Base-by-base conservation (phyloP, 2,888 invertebrate species). In the Tipula vernalis region DNA sequence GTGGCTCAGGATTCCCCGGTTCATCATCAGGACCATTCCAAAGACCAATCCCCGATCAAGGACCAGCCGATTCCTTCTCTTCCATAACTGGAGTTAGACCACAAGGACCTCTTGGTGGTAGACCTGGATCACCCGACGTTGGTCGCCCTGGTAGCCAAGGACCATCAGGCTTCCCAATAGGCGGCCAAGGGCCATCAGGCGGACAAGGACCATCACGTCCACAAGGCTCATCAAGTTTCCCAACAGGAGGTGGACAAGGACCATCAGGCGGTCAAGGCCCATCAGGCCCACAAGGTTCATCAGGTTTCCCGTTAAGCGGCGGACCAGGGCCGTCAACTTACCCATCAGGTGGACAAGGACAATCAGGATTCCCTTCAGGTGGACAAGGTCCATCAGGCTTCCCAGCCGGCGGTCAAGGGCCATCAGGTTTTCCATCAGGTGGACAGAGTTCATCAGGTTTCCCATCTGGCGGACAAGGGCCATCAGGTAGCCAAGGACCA, bases 121-220 rank as follows among this genome's bases (percentile, higher is more conserved):
- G 90, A 47, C 90, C 90, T 87, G 89, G 90, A 86, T 89, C 90
- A 87, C 89, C 88, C 87, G 89, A 88, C 44, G 89, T 88, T 86
- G 88, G 89, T 86, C 89, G 89, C 88, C 88, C 88, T 86, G 89
- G 89, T 10, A 71, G 87, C 28, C 89, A 89, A 39, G 88, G 87
- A 18, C 89, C 90, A 87, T 87, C 15, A 51, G 88, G 89, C 86
- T 88, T 89, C 86, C 89, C 89, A 88, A 88, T 15, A 57, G 88
- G 89, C 86, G 89, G 89, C 87, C 87, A 87, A 42, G 28, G 44
- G 28, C 87, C 87, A 5, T 90, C 89, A 41, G 87, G 88, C 39
- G 57, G 83, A 28, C 28, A 28, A 28, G 51, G 88, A 87, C 87
- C 89, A 47, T 90, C 89, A 39, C 87, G 88, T 41, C 42, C 47